Base-by-base conservation (phyloP, 1,140 invertebrate genomes). In the Ladona fulva region DNA sequence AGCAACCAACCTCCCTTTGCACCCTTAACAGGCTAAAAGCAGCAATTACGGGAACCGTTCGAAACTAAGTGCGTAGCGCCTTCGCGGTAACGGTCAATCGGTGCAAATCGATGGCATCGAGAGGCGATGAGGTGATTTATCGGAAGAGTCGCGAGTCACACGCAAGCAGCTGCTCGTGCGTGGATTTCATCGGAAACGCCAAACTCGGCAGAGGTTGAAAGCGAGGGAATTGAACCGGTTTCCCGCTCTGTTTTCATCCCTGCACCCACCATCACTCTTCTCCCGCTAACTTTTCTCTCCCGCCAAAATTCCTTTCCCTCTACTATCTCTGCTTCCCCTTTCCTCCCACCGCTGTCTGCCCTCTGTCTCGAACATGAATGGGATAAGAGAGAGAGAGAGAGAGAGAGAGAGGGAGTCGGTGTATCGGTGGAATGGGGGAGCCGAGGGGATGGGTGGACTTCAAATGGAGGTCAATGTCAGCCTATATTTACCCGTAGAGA, bases 371-470 rank as follows among this genome's bases (percentile, higher is more conserved):
- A 66, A 22, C 52, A 66, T 66, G 52, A 66, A 66, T 66, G 52
- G 52, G 52, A 66, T 66, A 66, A 66, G 25, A 76, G 77, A 78
- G 44, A 66, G 75, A 77, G 74, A 76, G 74, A 80, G 79, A 76
- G 78, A 80, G 77, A 78, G 78, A 78, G 77, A 75, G 79, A 79
- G 74, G 76, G 78, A 74, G 80, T 19, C n/a, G 52, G 52, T 66
- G 52, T 66, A 66, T 66, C 52, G 52, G 52, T 16, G 52, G 52
- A 66, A 22, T 66, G 52, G 52, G 52, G 85, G 82, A 85, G 86
- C 81, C 85, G 85, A 79, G 86, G 83, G 59, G 86, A 86, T 66
- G 86, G 87, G 79, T 86, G 86, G 76, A 85, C 81, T 37, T 83
- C 83, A 78, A 77, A 84, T 81, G 84, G 84, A 81, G 74, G 81